phyloP scores from a whole-genome alignment of 2,888 invertebrate genomes.

The Crematogaster levior region DNA sequence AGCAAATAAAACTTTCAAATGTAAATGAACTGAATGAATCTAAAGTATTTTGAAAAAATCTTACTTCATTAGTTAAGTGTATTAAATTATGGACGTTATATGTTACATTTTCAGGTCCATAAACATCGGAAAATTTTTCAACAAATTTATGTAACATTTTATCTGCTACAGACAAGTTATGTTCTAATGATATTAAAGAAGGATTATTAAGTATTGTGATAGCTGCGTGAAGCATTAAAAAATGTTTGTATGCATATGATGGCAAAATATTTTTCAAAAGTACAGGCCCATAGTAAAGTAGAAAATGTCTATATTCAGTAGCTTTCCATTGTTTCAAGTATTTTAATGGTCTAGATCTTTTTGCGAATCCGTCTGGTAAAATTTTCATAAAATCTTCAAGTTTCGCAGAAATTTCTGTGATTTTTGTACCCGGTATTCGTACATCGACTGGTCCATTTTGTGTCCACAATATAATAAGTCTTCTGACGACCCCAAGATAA shows the following conservation, averaged over 20 bases:
- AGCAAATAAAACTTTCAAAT: conserved; percentile 1
- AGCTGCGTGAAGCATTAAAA: not conserved
- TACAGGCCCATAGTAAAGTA: not conserved
- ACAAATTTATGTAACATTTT: not conserved
- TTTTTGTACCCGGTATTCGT: too few relatives aligned
- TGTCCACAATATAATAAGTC: too few relatives aligned
- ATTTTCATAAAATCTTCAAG: not conserved
- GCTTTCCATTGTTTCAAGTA: not conserved
- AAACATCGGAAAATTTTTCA: not conserved
- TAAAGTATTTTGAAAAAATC: not conserved
- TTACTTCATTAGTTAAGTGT: not conserved
- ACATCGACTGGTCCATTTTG: too few relatives aligned
- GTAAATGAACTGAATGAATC: not conserved
- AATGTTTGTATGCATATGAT: not conserved
- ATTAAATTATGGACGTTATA: not conserved
- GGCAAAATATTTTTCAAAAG: not conserved
- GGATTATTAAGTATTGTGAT: not conserved
- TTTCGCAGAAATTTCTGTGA: too few relatives aligned
- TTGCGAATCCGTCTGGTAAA: not conserved
- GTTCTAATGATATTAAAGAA: not conserved
- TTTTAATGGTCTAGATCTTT: not conserved
- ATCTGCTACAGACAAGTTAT: not conserved
- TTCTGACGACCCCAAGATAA: too few relatives aligned
- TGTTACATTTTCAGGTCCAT: not conserved
- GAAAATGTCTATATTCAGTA: too few relatives aligned